Conservation (phyloP, 2,113 vertebrate species). For the Diphyllodes magnificus region DNA sequence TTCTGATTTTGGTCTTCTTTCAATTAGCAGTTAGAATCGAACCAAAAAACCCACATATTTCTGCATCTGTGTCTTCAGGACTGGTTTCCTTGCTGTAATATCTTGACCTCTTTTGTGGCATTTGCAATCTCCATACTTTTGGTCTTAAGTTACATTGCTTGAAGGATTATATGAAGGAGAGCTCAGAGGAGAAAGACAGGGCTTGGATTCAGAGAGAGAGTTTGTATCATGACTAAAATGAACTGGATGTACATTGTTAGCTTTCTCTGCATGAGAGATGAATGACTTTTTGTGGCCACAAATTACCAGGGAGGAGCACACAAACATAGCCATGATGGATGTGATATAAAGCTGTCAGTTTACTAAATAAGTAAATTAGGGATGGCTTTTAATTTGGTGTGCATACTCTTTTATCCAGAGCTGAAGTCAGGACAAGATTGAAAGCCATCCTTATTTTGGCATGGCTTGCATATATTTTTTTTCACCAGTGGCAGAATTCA, state of each 20-base stretch:
- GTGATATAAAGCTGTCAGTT: not conserved
- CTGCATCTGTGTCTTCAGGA: not conserved
- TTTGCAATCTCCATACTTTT: not conserved
- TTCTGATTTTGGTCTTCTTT: not conserved
- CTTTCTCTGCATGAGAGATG: not conserved
- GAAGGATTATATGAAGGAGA: not conserved
- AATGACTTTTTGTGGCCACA: not conserved
- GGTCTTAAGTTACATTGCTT: not conserved
- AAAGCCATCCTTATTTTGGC: not conserved
- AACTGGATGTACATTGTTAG: accelerated
- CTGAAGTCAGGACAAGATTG: not conserved
- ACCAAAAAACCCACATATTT: accelerated
- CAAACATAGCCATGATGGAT: not conserved
- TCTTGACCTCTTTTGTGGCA: not conserved
- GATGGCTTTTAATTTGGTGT: not conserved
- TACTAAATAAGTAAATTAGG: not conserved
- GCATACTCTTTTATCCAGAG: not conserved
- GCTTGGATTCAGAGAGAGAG: not conserved
- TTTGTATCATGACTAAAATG: not conserved
- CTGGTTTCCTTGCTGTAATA: not conserved
- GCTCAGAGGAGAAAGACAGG: not conserved
- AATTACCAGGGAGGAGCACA: not conserved
- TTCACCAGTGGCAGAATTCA: not conserved
- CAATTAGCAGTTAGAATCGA: not conserved
- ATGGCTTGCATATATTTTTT: not conserved